Conservation (phyloP, 2,113 vertebrate genomes). For the Phoenicopterus ruber region DNA sequence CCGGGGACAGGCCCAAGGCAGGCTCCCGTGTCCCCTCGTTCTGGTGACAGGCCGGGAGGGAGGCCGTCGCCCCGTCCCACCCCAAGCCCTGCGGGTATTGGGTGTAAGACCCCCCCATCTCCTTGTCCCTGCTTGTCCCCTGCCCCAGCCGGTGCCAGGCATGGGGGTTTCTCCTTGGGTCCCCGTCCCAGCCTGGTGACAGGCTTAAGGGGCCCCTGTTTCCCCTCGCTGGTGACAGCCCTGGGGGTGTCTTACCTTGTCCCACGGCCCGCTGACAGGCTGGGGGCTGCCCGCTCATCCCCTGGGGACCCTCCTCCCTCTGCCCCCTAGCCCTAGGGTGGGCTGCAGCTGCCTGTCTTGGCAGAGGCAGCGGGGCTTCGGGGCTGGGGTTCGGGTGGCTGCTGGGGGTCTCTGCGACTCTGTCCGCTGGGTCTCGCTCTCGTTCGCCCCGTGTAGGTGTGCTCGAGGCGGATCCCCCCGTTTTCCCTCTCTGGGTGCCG, state of each 20-base stretch:
- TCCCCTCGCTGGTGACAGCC: background rate
- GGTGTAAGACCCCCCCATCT: background rate
- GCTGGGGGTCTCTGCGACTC: background rate
- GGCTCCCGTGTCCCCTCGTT: background rate
- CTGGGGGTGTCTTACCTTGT: background rate
- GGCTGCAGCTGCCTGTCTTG: background rate
- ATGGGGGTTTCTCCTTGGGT: background rate
- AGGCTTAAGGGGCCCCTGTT: background rate
- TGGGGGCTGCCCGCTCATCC: background rate
- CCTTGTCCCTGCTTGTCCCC: background rate
- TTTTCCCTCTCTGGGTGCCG: fast-evolving
- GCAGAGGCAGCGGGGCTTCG: too few species aligned
- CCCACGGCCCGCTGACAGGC: too few species aligned
- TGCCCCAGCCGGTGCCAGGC: background rate
- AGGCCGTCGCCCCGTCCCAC: background rate
- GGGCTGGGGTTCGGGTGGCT: background rate
- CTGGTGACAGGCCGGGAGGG: too few species aligned
- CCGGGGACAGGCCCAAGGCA: too few species aligned
- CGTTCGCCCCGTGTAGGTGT: fast-evolving
- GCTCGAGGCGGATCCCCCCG: fast-evolving
- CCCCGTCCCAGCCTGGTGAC: background rate
- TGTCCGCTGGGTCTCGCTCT: fast-evolving
- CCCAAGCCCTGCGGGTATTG: fast-evolving
- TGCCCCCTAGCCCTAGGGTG: fast-evolving
- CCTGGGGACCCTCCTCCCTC: background rate